Base-by-base conservation (phyloP, 2,888 invertebrate species). In the Tinea trinotella region DNA sequence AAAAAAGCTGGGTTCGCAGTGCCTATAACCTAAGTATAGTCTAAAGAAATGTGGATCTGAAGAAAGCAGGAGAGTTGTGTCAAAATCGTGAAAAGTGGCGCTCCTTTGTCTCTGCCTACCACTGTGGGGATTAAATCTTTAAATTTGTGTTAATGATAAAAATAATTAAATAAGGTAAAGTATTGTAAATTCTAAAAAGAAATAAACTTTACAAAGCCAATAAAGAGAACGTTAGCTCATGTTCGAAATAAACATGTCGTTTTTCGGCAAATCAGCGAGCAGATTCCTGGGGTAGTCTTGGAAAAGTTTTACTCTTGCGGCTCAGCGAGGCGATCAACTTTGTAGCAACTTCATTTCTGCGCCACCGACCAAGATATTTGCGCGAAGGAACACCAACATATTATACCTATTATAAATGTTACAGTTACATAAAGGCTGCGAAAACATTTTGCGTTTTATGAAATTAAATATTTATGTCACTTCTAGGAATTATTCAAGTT, bases 321-420 rank as follows among this genome's bases (percentile, higher is more conserved):
- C 30, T 24, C 46, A 30, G 19, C 34, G 19, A 46, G 17, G 48
- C 54, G 46, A 54, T 54, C 49, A 66, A 68, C 67, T 68, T 69
- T 62, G 64, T 61, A 56, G 59, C 57, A 62, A 64, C 63, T 67
- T 67, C 61, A 66, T 65, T 67, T 64, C 61, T 61, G 60, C 58
- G 59, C 61, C 61, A 64, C 62, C 62, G 61, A 58, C 59, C 63
- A 62, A 62, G 62, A 63, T 64, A 68, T 68, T 67, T 59, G 60
- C 59, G 62, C 60, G 65, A 64, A 24, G 48, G 13, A 50, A 50
- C 24, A 50, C 24, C 13, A 22, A 50, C 24, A 48, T n/a, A 7
- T 12, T 19, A 46, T 46, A 50, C 24, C 17, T n/a, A 7, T 12
- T 19, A 46, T 46, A 46, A 46, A 46, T 46, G 46, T 19, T 4